Conservation (phyloP, 2,888 invertebrate species). For the Creontiades dilutus region DNA sequence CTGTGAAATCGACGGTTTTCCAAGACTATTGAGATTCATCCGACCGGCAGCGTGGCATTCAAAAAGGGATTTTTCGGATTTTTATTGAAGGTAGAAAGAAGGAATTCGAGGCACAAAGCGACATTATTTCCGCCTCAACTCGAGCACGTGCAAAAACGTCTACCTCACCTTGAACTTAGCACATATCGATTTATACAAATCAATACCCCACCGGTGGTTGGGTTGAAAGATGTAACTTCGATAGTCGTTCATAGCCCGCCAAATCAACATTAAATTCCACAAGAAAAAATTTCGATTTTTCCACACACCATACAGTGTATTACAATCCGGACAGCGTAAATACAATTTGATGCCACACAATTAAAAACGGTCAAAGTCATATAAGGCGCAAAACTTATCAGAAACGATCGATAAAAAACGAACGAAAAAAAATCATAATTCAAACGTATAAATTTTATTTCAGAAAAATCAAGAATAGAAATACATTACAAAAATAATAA, state of each 20-base stretch:
- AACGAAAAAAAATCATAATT: slow-evolving; percentile 72
- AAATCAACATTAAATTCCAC: not conserved
- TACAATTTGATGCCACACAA: slow-evolving; percentile 56
- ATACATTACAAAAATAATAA: slow-evolving; percentile 75
- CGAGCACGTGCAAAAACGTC: not conserved
- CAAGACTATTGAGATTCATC: too few species aligned
- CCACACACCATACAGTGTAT: not conserved
- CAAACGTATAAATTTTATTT: slow-evolving; percentile 73
- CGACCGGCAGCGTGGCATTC: too few species aligned
- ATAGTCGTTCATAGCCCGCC: not conserved
- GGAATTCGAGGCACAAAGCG: too few species aligned
- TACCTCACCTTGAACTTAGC: not conserved
- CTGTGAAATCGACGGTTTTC: too few species aligned
- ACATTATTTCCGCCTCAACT: too few species aligned
- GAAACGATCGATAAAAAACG: slow-evolving; percentile 50
- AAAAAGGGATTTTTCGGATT: too few species aligned
- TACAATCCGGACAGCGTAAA: not conserved
- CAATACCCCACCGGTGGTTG: not conserved
- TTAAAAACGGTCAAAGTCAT: slow-evolving; percentile 37
- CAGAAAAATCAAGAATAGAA: slow-evolving; percentile 59
- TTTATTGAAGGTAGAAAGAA: too few species aligned
- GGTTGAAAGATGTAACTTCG: not conserved
- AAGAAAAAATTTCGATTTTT: not conserved
- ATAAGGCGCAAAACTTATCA: slow-evolving; percentile 24
- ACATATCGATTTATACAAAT: not conserved